These are phyloP conservation scores for Jordanella pulchra DNA, from an alignment of 2,797 vertebrate genomes.

Conservation along the genomic window DNA sequence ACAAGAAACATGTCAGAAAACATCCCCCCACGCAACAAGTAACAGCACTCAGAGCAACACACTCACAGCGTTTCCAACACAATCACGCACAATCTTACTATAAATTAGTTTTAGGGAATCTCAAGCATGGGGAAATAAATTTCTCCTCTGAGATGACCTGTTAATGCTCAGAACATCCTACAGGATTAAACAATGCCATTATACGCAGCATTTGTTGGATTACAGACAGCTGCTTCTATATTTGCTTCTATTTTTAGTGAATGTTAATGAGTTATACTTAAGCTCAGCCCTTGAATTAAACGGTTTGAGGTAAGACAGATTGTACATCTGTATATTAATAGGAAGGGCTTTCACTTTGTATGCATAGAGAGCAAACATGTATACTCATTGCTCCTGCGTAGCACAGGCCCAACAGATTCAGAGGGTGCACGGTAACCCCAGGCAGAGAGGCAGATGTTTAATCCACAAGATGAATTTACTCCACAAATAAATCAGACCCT, in stretches of 20 bases:
- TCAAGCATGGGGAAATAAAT: conserved; percentile 30
- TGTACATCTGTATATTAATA: conserved; percentile 30
- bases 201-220: conserved; percentile 42
- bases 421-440: conserved; percentile 35
- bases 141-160: conserved; percentile 41
- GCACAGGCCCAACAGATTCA: conserved; percentile 24
- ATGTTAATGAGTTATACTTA: conserved; percentile 58
- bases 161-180: conserved; percentile 38
- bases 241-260: conserved; percentile 49
- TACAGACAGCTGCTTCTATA: conserved; percentile 18
- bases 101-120: conserved; percentile 38
- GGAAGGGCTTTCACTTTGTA: conserved; percentile 33
- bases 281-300: conserved; percentile 29
- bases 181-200: conserved; percentile 27
- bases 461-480: conserved; percentile 70
- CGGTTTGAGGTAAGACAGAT: conserved; percentile 31
- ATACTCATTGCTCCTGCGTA: conserved; percentile 35
- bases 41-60: conserved; percentile 36
- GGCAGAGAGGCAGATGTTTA: conserved; percentile 60
- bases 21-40: conserved; percentile 64
- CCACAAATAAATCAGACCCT: conserved; percentile 72
- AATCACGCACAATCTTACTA: conserved; percentile 30
- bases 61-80: conserved; percentile 38
- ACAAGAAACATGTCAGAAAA: conserved; percentile 68
- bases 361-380: conserved; percentile 25